Percentiles rank a stretch among this genome's conserved stretches.
Conservation (phyloP, 1,140 invertebrate species). For the Amphibalanus amphitrite region DNA sequence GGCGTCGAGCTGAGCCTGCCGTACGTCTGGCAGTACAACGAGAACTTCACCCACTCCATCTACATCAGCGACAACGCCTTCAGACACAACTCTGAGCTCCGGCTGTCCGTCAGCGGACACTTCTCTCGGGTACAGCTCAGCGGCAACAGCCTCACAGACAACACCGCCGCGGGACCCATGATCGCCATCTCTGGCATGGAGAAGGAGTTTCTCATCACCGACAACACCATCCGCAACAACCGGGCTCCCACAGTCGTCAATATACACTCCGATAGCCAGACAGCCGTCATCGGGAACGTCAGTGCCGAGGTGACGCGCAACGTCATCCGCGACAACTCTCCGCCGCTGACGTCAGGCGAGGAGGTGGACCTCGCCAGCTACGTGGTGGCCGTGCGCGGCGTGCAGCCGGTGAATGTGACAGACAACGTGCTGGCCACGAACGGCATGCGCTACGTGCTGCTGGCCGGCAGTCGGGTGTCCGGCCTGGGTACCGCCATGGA, state of each 20-base stretch:
- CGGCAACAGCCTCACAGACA: slow-evolving; percentile 66
- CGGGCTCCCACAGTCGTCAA: slow-evolving; percentile 68
- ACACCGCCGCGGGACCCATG: slow-evolving; percentile 62
- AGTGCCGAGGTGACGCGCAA: slow-evolving; percentile 61
- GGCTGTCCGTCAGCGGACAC: slow-evolving; percentile 71
- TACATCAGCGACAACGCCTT: slow-evolving; percentile 73
- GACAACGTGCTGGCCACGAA: slow-evolving; percentile 84
- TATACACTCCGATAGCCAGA: slow-evolving; percentile 77
- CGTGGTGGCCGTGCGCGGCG: slow-evolving; percentile 77
- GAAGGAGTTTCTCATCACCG: slow-evolving; percentile 65
- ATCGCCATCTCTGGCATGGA: slow-evolving; percentile 88
- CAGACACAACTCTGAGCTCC: slow-evolving; percentile 66
- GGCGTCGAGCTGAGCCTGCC: slow-evolving; percentile 72
- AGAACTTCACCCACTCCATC: slow-evolving; percentile 80
- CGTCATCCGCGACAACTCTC: slow-evolving; percentile 50
- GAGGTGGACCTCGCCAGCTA: slow-evolving; percentile 52
- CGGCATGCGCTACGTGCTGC: slow-evolving; percentile 61
- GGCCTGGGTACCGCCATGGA: slow-evolving; percentile 72
- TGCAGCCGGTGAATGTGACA: slow-evolving; percentile 80
- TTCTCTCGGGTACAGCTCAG: slow-evolving; percentile 56
- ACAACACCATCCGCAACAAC: slow-evolving; percentile 58
- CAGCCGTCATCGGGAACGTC: slow-evolving; percentile 72
- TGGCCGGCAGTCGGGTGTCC: slow-evolving; percentile 78
- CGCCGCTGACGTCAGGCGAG: slow-evolving; percentile 19
- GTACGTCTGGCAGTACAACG: slow-evolving; percentile 87